Conservation (phyloP, 1,140 invertebrate genomes). For the Probaryconus sp. region DNA sequence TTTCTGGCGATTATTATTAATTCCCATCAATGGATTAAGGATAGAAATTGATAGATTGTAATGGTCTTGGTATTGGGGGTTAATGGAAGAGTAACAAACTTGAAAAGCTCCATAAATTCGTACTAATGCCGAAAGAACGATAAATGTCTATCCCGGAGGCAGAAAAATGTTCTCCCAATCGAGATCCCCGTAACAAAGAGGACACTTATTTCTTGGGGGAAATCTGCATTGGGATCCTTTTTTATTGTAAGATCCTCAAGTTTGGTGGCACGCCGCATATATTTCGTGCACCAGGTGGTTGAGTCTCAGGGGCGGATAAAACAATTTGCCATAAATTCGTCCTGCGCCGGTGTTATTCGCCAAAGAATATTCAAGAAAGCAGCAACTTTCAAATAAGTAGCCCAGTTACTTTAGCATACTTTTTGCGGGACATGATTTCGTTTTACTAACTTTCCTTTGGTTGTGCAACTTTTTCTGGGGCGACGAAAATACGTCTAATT, state of each 20-base stretch:
- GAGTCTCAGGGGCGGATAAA: constrained; percentile 67
- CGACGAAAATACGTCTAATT: too few relatives aligned
- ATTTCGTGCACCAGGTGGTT: constrained; percentile 73
- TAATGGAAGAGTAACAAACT: too few relatives aligned
- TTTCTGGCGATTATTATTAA: too few relatives aligned
- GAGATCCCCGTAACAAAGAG: constrained; percentile 10
- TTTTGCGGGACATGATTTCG: constrained; percentile 33
- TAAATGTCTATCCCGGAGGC: too few relatives aligned
- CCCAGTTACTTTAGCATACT: constrained; percentile 30
- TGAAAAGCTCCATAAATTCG: too few relatives aligned
- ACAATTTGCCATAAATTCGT: constrained; percentile 75
- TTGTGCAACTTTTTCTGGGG: too few relatives aligned
- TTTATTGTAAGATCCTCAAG: constrained; percentile 56
- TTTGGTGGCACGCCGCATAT: constrained; percentile 62
- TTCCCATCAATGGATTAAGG: too few relatives aligned
- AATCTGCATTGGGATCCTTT: constrained; percentile 59
- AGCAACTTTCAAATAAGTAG: constrained; percentile 41
- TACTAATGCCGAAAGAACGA: too few relatives aligned
- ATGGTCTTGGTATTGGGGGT: too few relatives aligned
- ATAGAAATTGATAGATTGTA: too few relatives aligned
- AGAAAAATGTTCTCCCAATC: constrained; percentile 12
- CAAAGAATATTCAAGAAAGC: constrained; percentile 54
- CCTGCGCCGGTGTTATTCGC: constrained; percentile 30
- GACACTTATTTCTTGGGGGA: constrained; percentile 50
- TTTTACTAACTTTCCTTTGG: constrained; percentile 45